Evolutionary conservation across 2,113 vertebrate genomes (phyloP).

Genomic region (Isichthys henryi): DNA sequence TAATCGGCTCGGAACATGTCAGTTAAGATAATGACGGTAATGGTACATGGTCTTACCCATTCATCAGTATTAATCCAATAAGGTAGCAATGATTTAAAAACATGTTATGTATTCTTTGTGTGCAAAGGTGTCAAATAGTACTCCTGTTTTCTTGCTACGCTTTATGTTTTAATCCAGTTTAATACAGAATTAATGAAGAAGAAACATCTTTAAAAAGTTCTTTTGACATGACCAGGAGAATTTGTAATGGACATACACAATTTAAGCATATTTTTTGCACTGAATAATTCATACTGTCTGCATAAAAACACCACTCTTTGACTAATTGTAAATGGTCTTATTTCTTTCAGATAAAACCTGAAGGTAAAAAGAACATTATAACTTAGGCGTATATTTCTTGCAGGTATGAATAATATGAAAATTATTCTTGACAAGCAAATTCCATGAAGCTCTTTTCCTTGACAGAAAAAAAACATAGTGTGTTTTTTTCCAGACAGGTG

Average conservation of each 20-base stretch:
- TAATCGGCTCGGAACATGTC: neutral
- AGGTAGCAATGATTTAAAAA: neutral
- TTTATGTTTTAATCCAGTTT: neutral
- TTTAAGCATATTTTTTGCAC: neutral
- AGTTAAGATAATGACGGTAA: neutral
- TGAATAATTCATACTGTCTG: neutral
- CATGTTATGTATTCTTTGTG: neutral
- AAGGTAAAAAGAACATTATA: neutral
- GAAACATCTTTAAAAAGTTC: neutral
- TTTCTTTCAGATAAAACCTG: neutral
- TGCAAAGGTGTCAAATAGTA: neutral
- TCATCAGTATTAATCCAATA: neutral
- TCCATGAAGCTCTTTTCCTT: neutral
- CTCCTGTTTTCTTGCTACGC: neutral
- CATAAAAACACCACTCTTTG: neutral
- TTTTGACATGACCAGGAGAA: neutral
- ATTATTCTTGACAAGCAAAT: neutral
- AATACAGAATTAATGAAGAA: neutral
- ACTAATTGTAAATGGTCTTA: neutral
- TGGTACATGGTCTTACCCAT: neutral
- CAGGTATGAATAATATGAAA: neutral
- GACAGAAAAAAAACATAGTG: conserved; percentile 1
- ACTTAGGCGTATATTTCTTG: neutral
- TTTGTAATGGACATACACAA: neutral
- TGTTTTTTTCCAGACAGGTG: neutral